Base-by-base conservation (phyloP, 2,888 invertebrate species). In the Galeruca laticollis region DNA sequence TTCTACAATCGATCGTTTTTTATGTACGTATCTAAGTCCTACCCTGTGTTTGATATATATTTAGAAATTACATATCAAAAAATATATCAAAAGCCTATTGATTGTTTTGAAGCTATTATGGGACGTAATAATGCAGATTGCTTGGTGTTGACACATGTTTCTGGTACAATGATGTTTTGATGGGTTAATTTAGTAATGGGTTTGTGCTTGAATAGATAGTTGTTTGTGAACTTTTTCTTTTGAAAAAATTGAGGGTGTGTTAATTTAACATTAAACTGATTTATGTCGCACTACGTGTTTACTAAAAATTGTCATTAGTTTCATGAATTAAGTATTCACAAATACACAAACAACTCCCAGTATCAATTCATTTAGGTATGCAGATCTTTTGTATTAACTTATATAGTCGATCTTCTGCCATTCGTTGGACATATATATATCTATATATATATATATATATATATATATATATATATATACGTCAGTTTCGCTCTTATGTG, bases 91-190 rank as follows among this genome's bases (percentile, higher is more conserved):
- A 54, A 37, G 47, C 21, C 59, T 62, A 67, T 67, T 67, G 62
- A 65, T 66, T 70, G 66, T 70, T 59, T 67, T 56, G 21, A n/a
- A 40, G 43, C 33, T 49, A 57, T 62, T 70, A 67, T 64, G 54
- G 15, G 13, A 49, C 52, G 35, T 26, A 54, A 31, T 40, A 59
- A 59, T 40, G 20, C 52, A 51, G 40, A 40, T 66, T 57, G 66
- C 49, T 51, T 26, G 20, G 52, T 33, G 40, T 51, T 61, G 65
- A 65, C 60, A 56, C 33, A 47, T 65, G 54, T 59, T 70, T 63
- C 52, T 54, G 62, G 43, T 59, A 31, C 61, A 62, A 37, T 51
- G 57, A 8, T 26, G 43, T 43, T 59, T 52, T 67, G 70, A 70
- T 59, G 60, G 35, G 70, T 67, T 67, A 52, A 70, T 70, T 66